Conservation (phyloP, 1,140 invertebrate genomes). For the Copidosoma floridanum region DNA sequence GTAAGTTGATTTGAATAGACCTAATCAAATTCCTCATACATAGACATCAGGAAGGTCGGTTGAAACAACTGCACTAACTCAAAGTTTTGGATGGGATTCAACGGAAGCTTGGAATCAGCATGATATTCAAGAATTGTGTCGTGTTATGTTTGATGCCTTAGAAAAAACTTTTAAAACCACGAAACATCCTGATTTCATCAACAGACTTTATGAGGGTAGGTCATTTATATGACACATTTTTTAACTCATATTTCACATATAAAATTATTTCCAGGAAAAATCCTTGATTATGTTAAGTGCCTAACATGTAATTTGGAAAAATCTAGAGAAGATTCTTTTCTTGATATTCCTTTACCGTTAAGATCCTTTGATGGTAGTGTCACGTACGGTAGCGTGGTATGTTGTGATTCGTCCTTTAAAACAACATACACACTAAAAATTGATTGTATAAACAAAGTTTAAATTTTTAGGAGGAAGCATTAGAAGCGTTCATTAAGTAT, state of each 20-base stretch:
- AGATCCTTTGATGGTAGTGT: conserved; percentile 78
- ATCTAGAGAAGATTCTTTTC: conserved; percentile 78
- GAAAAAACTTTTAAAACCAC: conserved; percentile 85
- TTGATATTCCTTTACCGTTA: conserved; percentile 87
- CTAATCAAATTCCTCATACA: neutral
- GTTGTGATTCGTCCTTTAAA: conserved; percentile 30
- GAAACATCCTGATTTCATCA: conserved; percentile 80
- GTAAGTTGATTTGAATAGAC: neutral
- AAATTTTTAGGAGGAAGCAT: conserved; percentile 71
- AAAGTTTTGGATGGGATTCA: conserved; percentile 89
- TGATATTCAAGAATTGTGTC: conserved; percentile 87
- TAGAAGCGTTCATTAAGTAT: conserved; percentile 81
- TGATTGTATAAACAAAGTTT: neutral
- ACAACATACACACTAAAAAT: neutral
- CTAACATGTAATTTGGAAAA: conserved; percentile 84
- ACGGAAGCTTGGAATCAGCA: conserved; percentile 91
- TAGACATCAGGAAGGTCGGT: conserved; percentile 74
- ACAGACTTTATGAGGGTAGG: conserved; percentile 69
- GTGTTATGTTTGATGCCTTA: conserved; percentile 90
- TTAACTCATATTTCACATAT: conserved; percentile 14
- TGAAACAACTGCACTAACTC: conserved; percentile 85
- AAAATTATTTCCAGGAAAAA: conserved; percentile 65
- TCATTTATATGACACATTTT: conserved; percentile 12
- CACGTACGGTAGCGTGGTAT: conserved; percentile 78
- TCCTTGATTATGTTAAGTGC: conserved; percentile 92